A percentile compares a stretch with the other conserved stretches of the same genome.
phyloP scores from a whole-genome alignment of 2,797 vertebrate genomes.

The Megaceryle alcyon region DNA sequence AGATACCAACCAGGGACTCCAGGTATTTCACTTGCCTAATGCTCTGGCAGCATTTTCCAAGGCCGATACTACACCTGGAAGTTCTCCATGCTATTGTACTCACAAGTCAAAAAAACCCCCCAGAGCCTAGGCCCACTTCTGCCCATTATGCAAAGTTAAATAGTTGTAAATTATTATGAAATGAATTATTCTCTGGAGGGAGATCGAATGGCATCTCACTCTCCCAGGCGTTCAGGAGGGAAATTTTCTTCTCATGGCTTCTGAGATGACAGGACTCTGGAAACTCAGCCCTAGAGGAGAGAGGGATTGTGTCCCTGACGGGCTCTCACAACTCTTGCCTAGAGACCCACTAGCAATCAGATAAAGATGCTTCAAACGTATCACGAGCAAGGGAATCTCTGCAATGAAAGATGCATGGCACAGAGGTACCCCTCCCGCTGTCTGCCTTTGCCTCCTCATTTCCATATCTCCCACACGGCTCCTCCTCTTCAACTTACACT shows the following conservation, averaged over 20 bases:
- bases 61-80: not conserved
- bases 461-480: not conserved
- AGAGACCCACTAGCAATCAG: not conserved
- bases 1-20: constrained; percentile 12
- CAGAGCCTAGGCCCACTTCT: not conserved
- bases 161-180: constrained; percentile 14
- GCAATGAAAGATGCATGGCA: not conserved
- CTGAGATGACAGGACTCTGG: not conserved
- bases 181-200: constrained; percentile 7
- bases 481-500: not conserved
- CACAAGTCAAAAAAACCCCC: not conserved
- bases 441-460: not conserved
- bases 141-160: not conserved
- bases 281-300: constrained; percentile 9
- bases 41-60: not conserved
- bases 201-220: not conserved
- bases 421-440: not conserved
- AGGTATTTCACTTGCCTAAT: constrained; percentile 39
- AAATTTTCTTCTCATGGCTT: not conserved
- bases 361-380: not conserved
- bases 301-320: not conserved
- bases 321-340: not conserved
- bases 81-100: not conserved
- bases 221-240: not conserved
- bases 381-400: not conserved